Percentiles rank a stretch among this genome's conserved stretches.
Conservation (phyloP, 2,888 invertebrate genomes). For the Embidobia sp. region DNA sequence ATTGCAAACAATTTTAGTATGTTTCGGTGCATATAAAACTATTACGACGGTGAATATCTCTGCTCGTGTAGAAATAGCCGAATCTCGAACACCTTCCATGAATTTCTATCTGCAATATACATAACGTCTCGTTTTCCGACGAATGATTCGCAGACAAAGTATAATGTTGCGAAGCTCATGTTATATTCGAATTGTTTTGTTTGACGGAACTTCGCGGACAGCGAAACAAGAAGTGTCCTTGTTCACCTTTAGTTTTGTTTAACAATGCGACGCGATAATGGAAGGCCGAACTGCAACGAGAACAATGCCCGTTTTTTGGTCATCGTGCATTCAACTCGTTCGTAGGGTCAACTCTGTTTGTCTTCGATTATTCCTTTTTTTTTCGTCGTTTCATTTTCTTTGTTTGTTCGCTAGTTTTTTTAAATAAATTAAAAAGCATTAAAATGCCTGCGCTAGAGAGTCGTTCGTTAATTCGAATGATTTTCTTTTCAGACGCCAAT, state of each 20-base stretch:
- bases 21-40: neutral
- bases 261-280: constrained; percentile 45
- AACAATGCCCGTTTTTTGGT: constrained; percentile 47
- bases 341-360: constrained; percentile 16
- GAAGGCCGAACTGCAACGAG: constrained; percentile 21
- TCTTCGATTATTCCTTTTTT: constrained; percentile 18
- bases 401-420: neutral
- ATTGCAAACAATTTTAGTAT: neutral
- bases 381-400: no score
- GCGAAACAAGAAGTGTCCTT: constrained; percentile 42
- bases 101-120: constrained; percentile 3
- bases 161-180: constrained; percentile 5
- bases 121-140: neutral
- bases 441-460: neutral
- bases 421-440: neutral
- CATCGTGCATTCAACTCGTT: constrained; percentile 22
- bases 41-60: neutral
- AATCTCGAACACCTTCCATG: constrained; percentile 7
- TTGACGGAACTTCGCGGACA: constrained; percentile 28
- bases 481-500: constrained; percentile 6
- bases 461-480: neutral
- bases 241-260: constrained; percentile 56
- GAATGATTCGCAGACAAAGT: constrained; percentile 27
- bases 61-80: neutral
- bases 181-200: constrained; percentile 48